Base-by-base conservation (phyloP, 2,113 vertebrate species). In the Poeciliopsis prolifica region DNA sequence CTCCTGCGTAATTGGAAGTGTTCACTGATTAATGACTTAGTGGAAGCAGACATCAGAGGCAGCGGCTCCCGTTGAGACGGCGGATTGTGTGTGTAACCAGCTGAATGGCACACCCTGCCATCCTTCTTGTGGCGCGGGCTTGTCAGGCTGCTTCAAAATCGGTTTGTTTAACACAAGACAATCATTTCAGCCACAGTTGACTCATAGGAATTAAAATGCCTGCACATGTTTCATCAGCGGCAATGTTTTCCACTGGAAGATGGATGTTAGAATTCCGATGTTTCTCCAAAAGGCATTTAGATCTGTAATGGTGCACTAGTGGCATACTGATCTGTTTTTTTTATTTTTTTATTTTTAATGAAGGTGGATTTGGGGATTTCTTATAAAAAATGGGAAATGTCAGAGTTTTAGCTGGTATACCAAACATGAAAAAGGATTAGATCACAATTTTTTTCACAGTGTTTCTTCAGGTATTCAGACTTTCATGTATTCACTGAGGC, bases 11-110 rank as follows among this genome's bases (percentile, higher is more conserved):
- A 89, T 86, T 93, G 88, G 78, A 86, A 80, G 71, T 77, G 14
- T 88, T 89, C 88, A 93, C 80, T 92, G 90, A 93, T 92, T 89
- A 90, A 92, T 90, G 89, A 89, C 90, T 90, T 86, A 80, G 82
- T 82, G 80, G 78, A 74, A 19, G 79, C 84, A 58, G 79, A 70
- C 71, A 30, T 86, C 88, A 86, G 79, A 92, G 83, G 87, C 82
- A 90, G 78, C 79, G 68, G 77, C 68, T 84, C 86, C 88, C 68
- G 86, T 84, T 82, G 89, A 80, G 83, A 84, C 79, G 83, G 79
- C 74, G 82, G 70, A 83, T 86, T 90, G 80, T 85, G 86, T 83
- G 71, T 83, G 71, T 86, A 92, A 91, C 91, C 89, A 89, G 81
- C 89, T 81, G 86, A 87, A 88, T 90, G 85, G 70, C 86, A 81